Evolutionary conservation across 2,888 invertebrate species (phyloP), one percentile per base, ranked within the genome.

Genomic region (Eucera pruinosa): DNA sequence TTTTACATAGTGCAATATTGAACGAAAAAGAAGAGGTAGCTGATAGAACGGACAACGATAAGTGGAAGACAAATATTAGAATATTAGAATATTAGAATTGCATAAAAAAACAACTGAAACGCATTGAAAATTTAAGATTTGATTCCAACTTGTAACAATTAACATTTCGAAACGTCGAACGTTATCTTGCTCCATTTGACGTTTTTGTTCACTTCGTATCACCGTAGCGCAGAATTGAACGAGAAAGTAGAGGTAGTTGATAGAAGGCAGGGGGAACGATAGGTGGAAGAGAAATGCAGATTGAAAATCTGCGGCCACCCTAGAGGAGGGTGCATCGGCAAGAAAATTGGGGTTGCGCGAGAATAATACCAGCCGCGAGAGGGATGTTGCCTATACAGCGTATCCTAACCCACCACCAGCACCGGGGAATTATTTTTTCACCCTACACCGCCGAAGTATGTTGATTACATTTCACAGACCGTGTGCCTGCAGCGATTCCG

Each of bases 271-370:
- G 15, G 33, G 18, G 20, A 20, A 52, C 52, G 54, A 74, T 67
- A 57, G 72, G 76, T 58, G 70, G 69, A 74, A 78, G 85, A 82
- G 85, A 85, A 86, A 83, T 82, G 84, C 82, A 82, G 84, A 84
- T 84, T 84, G 84, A 84, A 82, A 84, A 84, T 82, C 84, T 78
- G 84, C 58, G 84, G 78, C 78, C 82, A 61, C 67, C 82, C 75
- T 76, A 67, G 9, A 20, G 70, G 68, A 78, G 84, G 84, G 82
- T 82, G 84, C 84, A 84, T 82, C 80, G 66, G 71, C 54, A 84
- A 84, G 84, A 83, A 84, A 84, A 84, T 83, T 84, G 80, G 84
- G 84, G 82, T 80, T 71, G 84, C 80, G 68, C 78, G 84, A 67
- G 83, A 83, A 83, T 83, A 83, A 83, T 83, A 78, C 43, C 43